phyloP scores from a whole-genome alignment of 2,797 vertebrate genomes.

The Rhynchotus rufescens region DNA sequence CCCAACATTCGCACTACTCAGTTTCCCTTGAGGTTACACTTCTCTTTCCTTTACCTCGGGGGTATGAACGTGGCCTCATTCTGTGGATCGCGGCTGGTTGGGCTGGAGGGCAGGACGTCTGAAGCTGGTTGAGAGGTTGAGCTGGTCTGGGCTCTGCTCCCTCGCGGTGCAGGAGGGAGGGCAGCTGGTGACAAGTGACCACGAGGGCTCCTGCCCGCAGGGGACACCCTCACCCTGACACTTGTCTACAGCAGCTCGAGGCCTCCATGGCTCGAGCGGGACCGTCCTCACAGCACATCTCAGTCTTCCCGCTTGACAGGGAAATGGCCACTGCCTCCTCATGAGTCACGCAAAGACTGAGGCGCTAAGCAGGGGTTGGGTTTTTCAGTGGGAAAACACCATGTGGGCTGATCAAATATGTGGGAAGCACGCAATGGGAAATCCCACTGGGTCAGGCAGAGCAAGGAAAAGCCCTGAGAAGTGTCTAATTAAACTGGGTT shows the following conservation, averaged over 20 bases:
- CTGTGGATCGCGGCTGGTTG: not conserved
- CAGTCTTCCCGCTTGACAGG: not conserved
- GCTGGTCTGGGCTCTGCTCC: too few species aligned
- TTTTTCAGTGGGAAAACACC: not conserved
- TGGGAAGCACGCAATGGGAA: not conserved
- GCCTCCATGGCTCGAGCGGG: not conserved
- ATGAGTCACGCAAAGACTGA: not conserved
- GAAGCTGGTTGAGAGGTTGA: not conserved
- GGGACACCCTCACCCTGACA: not conserved
- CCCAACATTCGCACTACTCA: slow-evolving; percentile 6
- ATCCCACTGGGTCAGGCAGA: not conserved
- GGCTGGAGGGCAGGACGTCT: not conserved
- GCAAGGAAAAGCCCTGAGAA: not conserved
- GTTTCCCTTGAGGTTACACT: too few species aligned
- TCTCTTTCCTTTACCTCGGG: slow-evolving; percentile 2
- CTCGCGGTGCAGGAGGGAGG: too few species aligned
- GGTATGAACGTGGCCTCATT: not conserved
- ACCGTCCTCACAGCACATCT: not conserved
- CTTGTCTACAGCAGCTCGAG: not conserved
- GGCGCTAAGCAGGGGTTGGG: not conserved
- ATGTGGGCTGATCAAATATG: not conserved
- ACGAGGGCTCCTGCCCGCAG: not conserved
- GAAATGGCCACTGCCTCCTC: not conserved
- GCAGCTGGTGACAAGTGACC: not conserved
- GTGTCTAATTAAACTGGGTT: not conserved